phyloP scores from a whole-genome alignment of 2,113 vertebrate genomes.

The Oostethus manadensis region DNA sequence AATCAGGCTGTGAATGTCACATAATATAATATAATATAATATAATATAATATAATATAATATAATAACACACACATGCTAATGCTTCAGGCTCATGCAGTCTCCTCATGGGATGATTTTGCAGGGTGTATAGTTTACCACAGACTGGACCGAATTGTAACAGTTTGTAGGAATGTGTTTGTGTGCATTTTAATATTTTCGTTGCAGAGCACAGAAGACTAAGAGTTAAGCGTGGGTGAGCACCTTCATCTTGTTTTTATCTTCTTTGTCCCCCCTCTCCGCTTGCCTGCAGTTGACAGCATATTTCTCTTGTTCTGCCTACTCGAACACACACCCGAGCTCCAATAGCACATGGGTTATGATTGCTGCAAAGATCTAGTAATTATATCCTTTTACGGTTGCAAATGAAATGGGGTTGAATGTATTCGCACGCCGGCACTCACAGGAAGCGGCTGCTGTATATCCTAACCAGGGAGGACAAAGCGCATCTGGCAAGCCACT shows the following conservation, averaged over 20 bases:
- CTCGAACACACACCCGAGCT: not conserved
- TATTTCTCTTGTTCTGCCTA: not conserved
- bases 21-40: too few species aligned
- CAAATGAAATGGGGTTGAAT: not conserved
- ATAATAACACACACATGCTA: too few species aligned
- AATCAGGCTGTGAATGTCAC: too few species aligned
- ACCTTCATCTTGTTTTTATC: not conserved
- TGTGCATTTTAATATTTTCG: too few species aligned
- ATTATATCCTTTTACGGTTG: constrained; percentile 3
- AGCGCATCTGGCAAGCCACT: not conserved
- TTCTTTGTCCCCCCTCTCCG: not conserved
- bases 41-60: too few species aligned
- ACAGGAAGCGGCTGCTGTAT: constrained; percentile 1
- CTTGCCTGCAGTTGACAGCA: too few species aligned
- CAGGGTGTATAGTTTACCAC: too few species aligned
- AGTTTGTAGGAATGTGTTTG: too few species aligned
- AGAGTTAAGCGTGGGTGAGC: not conserved
- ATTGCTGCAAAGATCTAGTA: not conserved
- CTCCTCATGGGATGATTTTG: too few species aligned
- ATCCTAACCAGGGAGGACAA: not conserved
- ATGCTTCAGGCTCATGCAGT: too few species aligned
- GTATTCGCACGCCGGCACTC: not conserved
- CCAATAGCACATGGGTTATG: not conserved
- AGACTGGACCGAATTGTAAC: too few species aligned
- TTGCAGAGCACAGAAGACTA: too few species aligned